These are phyloP conservation scores for Fabriciana adippe DNA, from an alignment of 2,888 invertebrate species.

Conservation along the genomic window DNA sequence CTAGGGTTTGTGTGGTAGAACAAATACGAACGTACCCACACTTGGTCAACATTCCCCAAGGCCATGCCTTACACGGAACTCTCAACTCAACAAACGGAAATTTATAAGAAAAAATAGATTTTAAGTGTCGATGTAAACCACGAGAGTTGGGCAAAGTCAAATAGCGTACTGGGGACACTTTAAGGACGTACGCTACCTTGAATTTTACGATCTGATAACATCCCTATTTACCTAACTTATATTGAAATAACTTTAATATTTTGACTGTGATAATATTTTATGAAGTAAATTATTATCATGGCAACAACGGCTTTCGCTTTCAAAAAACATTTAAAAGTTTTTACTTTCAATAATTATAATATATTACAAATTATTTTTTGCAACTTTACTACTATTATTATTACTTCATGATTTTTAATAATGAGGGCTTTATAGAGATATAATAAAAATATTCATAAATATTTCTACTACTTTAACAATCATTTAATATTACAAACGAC, in stretches of 20 bases:
- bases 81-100: conserved; percentile 51
- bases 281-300: conserved; percentile 16
- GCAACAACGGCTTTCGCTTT: conserved; percentile 19
- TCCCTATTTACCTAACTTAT: conserved; percentile 42
- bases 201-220: conserved; percentile 47
- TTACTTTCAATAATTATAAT: conserved; percentile 19
- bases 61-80: conserved; percentile 69
- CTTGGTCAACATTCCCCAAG: conserved; percentile 63
- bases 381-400: too few relatives aligned
- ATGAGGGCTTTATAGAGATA: not conserved
- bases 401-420: too few relatives aligned
- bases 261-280: conserved; percentile 19
- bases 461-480: too few relatives aligned
- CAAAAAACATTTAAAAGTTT: conserved; percentile 6
- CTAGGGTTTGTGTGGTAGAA: conserved; percentile 12
- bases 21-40: conserved; percentile 26
- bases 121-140: conserved; percentile 37
- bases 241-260: conserved; percentile 27
- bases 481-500: too few relatives aligned
- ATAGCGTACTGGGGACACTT: conserved; percentile 61
- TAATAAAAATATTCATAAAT: too few relatives aligned
- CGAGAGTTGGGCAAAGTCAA: conserved; percentile 62
- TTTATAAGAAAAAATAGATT: conserved; percentile 41
- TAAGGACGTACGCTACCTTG: conserved; percentile 53
- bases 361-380: not conserved